Base-by-base conservation (phyloP, 2,888 invertebrate species). In the Heliconius ismenius region DNA sequence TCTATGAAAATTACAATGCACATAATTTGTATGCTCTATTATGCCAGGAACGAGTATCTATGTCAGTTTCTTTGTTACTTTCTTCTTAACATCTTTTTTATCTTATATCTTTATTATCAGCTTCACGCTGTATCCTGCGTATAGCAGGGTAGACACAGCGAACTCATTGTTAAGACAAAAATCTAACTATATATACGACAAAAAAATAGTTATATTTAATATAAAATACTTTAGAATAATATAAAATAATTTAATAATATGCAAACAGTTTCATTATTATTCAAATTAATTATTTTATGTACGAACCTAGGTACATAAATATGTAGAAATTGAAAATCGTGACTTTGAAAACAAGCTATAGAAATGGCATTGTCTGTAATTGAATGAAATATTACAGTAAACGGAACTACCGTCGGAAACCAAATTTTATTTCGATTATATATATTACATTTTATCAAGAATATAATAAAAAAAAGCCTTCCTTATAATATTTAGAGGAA, bases 321-420 rank as follows among this genome's bases (percentile, higher is more conserved):
- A 67, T 24, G 24, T 26, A 26, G 7, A 43, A 67, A 67, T 15
- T 15, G 43, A 18, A 63, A 75, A 69, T 75, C 63, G 75, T 69
- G 75, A 69, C 63, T 49, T 69, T 24, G 21, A 28, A 69, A 24
- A 75, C 49, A 18, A 7, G 32, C n/a, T 43, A 69, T 24, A 70
- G 32, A 7, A 32, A 75, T 43, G 11, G 54, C 64, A 26, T 24
- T 64, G 63, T 64, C 64, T 36, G 63, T 75, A 70, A 75, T 70
- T 70, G 75, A 70, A 64, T 70, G 70, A 18, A 75, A 24, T 67
- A 67, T 43, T 67, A 58, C 36, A 58, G 21, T 49, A 36, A 62
- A 69, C 36, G 32, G 11, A 70, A 58, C 18, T 70, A 75, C 24
- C 75, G 75, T 70, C 64, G 54, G 75, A 39, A 69, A 58, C 58